Evolutionary conservation across 2,113 vertebrate genomes (phyloP), one percentile per base, ranked within the genome.

Genomic region (Emydura subglobosa): DNA sequence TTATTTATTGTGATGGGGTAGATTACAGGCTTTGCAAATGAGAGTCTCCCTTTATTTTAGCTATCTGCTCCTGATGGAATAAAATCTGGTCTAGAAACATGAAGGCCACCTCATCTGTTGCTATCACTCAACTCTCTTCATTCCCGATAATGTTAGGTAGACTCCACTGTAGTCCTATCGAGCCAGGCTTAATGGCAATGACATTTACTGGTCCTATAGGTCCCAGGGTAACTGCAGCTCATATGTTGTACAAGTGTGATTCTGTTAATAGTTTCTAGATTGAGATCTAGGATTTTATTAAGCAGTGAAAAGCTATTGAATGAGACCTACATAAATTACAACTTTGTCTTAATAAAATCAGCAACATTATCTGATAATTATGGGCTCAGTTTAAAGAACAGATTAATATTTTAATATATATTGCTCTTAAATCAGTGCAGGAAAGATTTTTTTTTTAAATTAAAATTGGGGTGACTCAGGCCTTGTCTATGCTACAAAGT

Each of bases 1-100:
- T 65, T 95, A 92, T 95, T 96, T 94, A 92, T 93, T 90, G 85
- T 96, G 85, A 29, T 95, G 79, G 17, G 92, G 80, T 91, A 97
- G 92, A 96, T 97, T 90, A 95, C 87, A 81, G 24, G 21, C 24
- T 89, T 91, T 96, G 91, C 44, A 95, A 87, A 95, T 96, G 87
- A 22, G 29, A 94, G 83, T 97, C 74, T 76, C 87, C 90, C 16
- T 79, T 95, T 83, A 89, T 82, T 57, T 93, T 94, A 86, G n/a
- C 47, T 95, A 55, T 85, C 47, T 47, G n/a, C 80, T 49, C 78
- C 85, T 78, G 76, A 94, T 92, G 90, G 82, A 94, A 87, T 68
- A 76, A 96, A 96, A 95, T 94, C 82, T 96, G 80, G 80, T 86
- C 93, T 83, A 54, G 89, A 91, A 96, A 92, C 74, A 61, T 57